Conservation (phyloP, 2,797 vertebrate species). For the Hafferia zeledoni region DNA sequence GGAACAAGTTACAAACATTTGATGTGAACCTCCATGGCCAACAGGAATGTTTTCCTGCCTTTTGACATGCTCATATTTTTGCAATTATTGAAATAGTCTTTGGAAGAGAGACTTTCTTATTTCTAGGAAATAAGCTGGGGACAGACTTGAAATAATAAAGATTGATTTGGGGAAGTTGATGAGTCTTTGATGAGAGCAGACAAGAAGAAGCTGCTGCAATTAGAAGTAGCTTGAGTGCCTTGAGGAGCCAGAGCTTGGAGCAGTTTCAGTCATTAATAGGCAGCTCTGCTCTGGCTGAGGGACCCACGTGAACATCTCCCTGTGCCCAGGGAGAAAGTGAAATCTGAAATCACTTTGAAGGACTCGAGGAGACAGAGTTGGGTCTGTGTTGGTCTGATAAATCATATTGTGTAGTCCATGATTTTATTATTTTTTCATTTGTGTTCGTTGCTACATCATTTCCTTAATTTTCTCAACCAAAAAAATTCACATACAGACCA, state of each 20-base stretch:
- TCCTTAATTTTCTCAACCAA: conserved; percentile 39
- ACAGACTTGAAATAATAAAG: neutral
- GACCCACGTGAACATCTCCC: neutral
- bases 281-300: neutral
- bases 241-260: neutral
- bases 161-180: neutral
- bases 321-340: neutral
- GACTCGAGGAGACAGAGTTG: neutral
- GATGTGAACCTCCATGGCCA: neutral
- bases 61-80: neutral
- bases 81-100: neutral
- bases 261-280: neutral
- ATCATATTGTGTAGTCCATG: neutral
- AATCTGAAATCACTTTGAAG: neutral
- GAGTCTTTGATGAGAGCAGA: neutral
- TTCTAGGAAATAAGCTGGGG: neutral
- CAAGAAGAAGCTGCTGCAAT: neutral
- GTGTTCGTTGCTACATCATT: conserved; percentile 10
- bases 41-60: neutral
- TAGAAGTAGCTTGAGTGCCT: neutral
- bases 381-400: conserved; percentile 7
- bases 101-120: neutral
- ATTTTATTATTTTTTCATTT: conserved; percentile 52
- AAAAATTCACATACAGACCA: neutral
- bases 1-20: neutral